phyloP scores from a whole-genome alignment of 2,888 invertebrate species.

The Tyria jacobaeae region DNA sequence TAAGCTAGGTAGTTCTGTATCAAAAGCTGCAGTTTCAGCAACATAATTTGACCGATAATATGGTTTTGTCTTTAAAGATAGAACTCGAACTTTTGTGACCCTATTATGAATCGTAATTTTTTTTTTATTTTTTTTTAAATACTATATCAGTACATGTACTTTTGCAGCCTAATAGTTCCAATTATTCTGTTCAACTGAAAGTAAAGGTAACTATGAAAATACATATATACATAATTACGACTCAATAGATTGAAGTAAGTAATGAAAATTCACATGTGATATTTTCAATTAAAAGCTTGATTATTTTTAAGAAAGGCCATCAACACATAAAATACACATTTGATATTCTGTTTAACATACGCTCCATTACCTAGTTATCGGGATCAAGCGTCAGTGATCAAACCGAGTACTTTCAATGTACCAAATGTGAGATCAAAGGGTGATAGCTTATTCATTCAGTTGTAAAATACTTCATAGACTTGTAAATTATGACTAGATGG shows the following conservation, averaged over 20 bases:
- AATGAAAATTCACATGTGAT: conserved; percentile 13
- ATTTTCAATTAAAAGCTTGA: conserved; percentile 36
- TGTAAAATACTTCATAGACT: conserved; percentile 62
- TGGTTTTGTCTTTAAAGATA: too few relatives aligned
- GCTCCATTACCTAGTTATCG: conserved; percentile 75
- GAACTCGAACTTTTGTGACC: too few relatives aligned
- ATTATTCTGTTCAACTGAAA: background rate
- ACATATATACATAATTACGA: background rate
- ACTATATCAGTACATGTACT: too few relatives aligned
- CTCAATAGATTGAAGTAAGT: background rate
- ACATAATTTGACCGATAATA: too few relatives aligned
- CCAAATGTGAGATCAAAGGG: conserved; percentile 78
- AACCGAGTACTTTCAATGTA: conserved; percentile 71
- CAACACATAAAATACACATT: conserved; percentile 40
- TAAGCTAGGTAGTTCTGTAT: too few relatives aligned
- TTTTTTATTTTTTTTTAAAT: too few relatives aligned
- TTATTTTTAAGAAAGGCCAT: conserved; percentile 32
- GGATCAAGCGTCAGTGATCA: conserved; percentile 67
- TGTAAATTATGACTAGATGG: conserved; percentile 29
- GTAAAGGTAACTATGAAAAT: background rate
- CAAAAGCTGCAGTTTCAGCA: too few relatives aligned
- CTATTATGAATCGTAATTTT: too few relatives aligned
- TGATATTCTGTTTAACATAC: conserved; percentile 70
- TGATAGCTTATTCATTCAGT: conserved; percentile 73
- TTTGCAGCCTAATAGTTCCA: too few relatives aligned